phyloP scores from a whole-genome alignment of 2,113 vertebrate genomes.

The Nettapus auritus region DNA sequence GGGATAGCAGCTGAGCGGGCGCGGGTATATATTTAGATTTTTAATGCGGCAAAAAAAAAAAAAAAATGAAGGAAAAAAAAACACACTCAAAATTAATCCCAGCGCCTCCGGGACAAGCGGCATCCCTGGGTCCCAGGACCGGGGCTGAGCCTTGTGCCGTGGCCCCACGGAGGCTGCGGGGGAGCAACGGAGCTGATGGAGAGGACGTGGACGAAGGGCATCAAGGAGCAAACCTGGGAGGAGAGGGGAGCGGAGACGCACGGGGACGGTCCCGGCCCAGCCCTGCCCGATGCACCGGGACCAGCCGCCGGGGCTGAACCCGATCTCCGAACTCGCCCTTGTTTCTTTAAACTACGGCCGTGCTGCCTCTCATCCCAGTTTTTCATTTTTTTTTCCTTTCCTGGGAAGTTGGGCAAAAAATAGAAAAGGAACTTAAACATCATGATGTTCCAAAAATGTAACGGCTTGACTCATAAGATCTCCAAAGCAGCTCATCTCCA shows the following conservation, averaged over 20 bases:
- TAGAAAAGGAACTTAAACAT: constrained; percentile 72
- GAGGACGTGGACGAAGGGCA: neutral
- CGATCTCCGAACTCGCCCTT: neutral
- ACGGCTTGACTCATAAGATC: constrained; percentile 68
- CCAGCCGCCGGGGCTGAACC: neutral
- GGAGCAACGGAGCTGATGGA: neutral
- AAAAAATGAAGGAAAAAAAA: neutral
- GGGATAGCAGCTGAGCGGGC: neutral
- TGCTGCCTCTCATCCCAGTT: constrained; percentile 7
- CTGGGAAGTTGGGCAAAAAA: constrained; percentile 60
- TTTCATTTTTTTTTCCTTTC: neutral
- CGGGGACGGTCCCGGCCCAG: neutral
- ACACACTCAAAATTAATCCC: neutral
- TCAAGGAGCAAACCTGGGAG: neutral
- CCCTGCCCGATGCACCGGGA: neutral
- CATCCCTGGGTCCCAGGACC: neutral
- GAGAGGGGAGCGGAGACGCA: neutral
- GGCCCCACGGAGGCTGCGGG: neutral
- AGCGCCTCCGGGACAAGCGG: rapidly evolving
- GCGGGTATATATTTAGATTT: neutral
- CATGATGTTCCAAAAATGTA: constrained; percentile 75
- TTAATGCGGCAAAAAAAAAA: neutral
- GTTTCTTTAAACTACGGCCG: neutral
- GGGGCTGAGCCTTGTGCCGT: neutral
- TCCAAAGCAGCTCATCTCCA: constrained; percentile 64